A percentile compares a stretch with the other conserved stretches of the same genome.
These are phyloP conservation scores for Sinotaia quadrata DNA, from an alignment of 2,888 invertebrate species.

Conservation along the genomic window DNA sequence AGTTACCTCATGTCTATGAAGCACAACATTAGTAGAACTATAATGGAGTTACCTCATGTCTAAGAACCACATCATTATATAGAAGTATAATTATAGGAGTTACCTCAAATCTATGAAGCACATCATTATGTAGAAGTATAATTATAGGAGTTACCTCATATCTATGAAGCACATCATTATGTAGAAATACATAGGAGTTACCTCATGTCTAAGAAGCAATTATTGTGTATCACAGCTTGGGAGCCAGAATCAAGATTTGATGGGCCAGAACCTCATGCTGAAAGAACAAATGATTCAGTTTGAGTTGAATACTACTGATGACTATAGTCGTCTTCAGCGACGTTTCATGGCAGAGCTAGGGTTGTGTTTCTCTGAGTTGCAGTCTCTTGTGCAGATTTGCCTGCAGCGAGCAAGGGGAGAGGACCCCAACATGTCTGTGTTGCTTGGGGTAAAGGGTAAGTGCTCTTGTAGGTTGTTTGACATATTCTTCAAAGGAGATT, in stretches of 20 bases:
- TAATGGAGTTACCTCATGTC: too few species aligned
- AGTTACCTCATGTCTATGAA: too few species aligned
- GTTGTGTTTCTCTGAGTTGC: conserved; percentile 63
- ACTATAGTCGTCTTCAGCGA: conserved; percentile 54
- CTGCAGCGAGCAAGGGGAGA: conserved; percentile 64
- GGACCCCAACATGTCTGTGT: conserved; percentile 65
- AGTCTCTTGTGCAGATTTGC: conserved; percentile 65
- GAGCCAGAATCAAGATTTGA: conserved; percentile 62
- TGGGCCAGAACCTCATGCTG: conserved; percentile 59
- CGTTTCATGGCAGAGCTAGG: conserved; percentile 61
- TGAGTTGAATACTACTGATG: conserved; percentile 54
- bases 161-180: background rate
- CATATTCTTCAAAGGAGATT: too few species aligned
- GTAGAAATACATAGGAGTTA: background rate
- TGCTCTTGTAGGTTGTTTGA: too few species aligned
- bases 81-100: too few species aligned
- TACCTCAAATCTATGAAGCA: background rate
- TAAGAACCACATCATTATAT: too few species aligned
- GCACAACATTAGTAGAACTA: too few species aligned
- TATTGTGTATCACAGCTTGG: conserved; percentile 50
- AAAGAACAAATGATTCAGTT: conserved; percentile 57
- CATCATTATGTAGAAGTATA: background rate
- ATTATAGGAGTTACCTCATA: too few species aligned
- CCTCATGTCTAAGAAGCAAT: background rate
- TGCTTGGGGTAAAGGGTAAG: conserved; percentile 64